Conservation (phyloP, 1,140 invertebrate species). For the Rhopalosiphum maidis region DNA sequence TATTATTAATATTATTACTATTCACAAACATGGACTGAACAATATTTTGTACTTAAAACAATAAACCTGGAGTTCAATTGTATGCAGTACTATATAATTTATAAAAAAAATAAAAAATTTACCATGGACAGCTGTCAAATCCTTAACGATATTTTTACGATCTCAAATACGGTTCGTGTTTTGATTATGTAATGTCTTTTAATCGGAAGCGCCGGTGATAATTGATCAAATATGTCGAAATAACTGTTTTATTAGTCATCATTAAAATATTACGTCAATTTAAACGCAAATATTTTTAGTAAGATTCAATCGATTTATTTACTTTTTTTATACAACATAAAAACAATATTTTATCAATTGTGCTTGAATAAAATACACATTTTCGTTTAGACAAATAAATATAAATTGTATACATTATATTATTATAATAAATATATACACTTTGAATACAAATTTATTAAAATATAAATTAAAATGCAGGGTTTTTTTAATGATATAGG, state of each 20-base stretch:
- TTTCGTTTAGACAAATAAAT: not conserved
- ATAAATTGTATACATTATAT: not conserved
- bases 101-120: not conserved
- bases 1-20: not conserved
- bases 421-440: not conserved
- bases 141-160: not conserved
- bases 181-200: not conserved
- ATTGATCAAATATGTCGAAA: not conserved
- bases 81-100: not conserved
- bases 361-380: not conserved
- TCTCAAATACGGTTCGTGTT: not conserved
- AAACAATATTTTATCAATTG: no score
- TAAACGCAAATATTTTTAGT: not conserved
- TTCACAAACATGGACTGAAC: not conserved
- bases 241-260: not conserved
- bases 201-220: not conserved
- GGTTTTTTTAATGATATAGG: not conserved
- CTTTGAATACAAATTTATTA: not conserved
- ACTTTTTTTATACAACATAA: not conserved
- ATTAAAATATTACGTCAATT: not conserved
- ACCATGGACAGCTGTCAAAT: not conserved
- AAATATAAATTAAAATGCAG: not conserved
- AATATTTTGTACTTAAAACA: not conserved
- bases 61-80: not conserved
- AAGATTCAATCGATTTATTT: not conserved